A percentile compares a stretch with the other conserved stretches of the same genome.
phyloP scores from a whole-genome alignment of 2,888 invertebrate genomes.

The Crossocerus cetratus region DNA sequence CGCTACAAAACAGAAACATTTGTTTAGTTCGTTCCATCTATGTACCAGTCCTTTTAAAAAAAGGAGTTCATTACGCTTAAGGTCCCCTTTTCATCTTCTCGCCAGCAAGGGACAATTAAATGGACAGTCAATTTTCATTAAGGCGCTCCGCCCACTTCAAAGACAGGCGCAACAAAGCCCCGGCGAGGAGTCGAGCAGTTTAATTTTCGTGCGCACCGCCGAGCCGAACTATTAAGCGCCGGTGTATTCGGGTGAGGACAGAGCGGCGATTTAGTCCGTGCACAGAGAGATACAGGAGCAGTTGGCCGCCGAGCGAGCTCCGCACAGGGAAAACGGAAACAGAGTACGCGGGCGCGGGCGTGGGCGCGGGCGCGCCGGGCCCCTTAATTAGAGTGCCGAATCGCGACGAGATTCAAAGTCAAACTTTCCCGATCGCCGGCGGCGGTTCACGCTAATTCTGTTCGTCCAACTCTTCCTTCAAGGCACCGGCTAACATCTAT shows the following conservation, averaged over 20 bases:
- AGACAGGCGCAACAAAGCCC: background rate
- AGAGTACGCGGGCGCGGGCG: too few species aligned
- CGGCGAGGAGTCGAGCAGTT: too few species aligned
- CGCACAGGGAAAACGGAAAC: slow-evolving; percentile 38
- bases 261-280: slow-evolving; percentile 21
- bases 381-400: slow-evolving; percentile 52
- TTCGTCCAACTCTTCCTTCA: slow-evolving; percentile 31
- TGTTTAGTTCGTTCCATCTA: too few species aligned
- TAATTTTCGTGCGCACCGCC: slow-evolving; percentile 4
- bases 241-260: slow-evolving; percentile 21
- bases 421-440: slow-evolving; percentile 55
- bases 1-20: background rate
- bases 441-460: slow-evolving; percentile 53
- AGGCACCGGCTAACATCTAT: background rate
- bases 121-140: too few species aligned
- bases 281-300: slow-evolving; percentile 20
- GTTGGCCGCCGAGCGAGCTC: background rate
- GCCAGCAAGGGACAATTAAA: too few species aligned
- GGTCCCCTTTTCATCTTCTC: too few species aligned
- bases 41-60: too few species aligned
- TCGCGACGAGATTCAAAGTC: slow-evolving; percentile 47
- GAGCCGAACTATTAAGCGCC: slow-evolving; percentile 12
- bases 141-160: background rate
- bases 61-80: too few species aligned
- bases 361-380: too few species aligned